phyloP scores from a whole-genome alignment of 2,797 vertebrate genomes.

The Chaunax sp. region DNA sequence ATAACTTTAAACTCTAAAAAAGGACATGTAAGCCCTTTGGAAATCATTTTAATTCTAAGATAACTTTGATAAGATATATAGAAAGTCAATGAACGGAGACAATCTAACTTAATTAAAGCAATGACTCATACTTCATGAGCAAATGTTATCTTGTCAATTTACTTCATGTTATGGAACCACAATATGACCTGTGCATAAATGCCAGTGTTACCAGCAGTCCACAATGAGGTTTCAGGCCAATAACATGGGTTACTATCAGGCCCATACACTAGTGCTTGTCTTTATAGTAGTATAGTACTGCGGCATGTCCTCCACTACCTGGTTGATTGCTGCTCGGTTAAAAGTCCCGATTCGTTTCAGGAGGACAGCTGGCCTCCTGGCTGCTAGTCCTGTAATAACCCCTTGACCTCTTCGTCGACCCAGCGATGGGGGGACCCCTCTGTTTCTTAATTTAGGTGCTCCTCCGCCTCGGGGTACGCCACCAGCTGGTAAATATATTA shows the following conservation, averaged over 20 bases:
- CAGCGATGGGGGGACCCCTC: slow-evolving; percentile 70
- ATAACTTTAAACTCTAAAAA: too few species aligned
- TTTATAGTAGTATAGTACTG: neutral
- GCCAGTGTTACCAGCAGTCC: neutral
- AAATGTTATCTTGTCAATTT: neutral
- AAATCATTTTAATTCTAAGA: neutral
- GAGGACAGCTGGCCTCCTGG: slow-evolving; percentile 84
- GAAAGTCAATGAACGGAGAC: neutral
- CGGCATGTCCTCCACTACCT: slow-evolving; percentile 56
- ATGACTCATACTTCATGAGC: neutral
- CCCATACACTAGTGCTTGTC: too few species aligned
- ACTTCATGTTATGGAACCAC: too few species aligned
- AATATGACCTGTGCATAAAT: neutral
- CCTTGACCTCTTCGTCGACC: slow-evolving; percentile 88
- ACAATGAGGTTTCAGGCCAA: neutral
- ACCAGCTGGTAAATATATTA: slow-evolving; percentile 75
- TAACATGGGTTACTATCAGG: neutral
- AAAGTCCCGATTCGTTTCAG: slow-evolving; percentile 87
- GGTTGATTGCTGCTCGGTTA: slow-evolving; percentile 82
- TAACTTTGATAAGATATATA: neutral
- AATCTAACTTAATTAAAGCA: neutral
- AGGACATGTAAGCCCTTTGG: too few species aligned
- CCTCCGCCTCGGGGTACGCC: slow-evolving; percentile 82
- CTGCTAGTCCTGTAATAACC: slow-evolving; percentile 92
- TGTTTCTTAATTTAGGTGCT: slow-evolving; percentile 80